Percentiles rank a stretch among this genome's conserved stretches.
Conservation (phyloP, 2,888 invertebrate species). For the Melanchra persicariae region DNA sequence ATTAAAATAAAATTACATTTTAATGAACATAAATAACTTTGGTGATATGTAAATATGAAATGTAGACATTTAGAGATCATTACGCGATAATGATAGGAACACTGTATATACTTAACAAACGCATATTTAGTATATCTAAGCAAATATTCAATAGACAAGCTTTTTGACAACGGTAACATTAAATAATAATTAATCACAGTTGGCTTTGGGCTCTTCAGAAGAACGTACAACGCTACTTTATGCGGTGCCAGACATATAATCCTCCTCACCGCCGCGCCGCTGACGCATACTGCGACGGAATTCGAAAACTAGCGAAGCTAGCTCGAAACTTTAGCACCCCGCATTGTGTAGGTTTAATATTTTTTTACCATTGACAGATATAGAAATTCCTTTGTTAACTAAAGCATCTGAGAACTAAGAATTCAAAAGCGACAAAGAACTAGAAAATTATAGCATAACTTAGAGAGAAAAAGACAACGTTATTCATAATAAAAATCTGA, state of each 20-base stretch:
- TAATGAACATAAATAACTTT: constrained; percentile 37
- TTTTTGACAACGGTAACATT: constrained; percentile 48
- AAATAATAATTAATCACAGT: constrained; percentile 23
- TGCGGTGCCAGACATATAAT: background rate
- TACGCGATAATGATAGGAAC: constrained; percentile 27
- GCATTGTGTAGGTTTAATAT: too few relatives aligned
- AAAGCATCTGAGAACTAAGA: too few relatives aligned
- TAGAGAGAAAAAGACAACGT: too few relatives aligned
- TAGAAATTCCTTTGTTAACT: too few relatives aligned
- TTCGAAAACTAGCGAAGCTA: too few relatives aligned
- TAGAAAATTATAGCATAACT: background rate
- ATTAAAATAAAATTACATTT: constrained; percentile 23
- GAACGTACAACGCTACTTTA: background rate
- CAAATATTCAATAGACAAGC: constrained; percentile 32
- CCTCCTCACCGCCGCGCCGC: background rate
- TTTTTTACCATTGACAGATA: too few relatives aligned
- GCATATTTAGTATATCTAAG: constrained; percentile 32
- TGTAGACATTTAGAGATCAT: constrained; percentile 53
- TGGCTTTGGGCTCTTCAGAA: background rate
- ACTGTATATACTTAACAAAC: constrained; percentile 45
- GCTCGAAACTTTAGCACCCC: too few relatives aligned
- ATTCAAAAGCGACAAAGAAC: too few relatives aligned
- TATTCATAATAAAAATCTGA: too few relatives aligned
- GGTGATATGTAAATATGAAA: constrained; percentile 63
- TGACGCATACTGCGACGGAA: background rate